Evolutionary conservation across 2,888 invertebrate genomes (phyloP), one percentile per base, ranked within the genome.

Genomic region (Keiferia lycopersicella): DNA sequence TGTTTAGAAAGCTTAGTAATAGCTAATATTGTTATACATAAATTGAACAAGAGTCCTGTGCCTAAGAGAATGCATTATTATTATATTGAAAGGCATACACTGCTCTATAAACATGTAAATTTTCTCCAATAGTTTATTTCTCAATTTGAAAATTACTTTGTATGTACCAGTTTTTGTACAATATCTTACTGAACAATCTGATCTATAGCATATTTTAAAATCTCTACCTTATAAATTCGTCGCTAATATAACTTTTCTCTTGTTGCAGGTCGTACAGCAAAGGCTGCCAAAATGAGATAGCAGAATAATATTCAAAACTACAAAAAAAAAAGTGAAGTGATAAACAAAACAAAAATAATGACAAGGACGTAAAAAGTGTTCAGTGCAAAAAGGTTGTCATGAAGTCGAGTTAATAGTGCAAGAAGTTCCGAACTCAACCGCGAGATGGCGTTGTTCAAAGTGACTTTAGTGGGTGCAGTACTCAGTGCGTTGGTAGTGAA

Each of bases 401-500:
- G 62, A 26, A 14, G 39, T 11, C 10, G 69, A 71, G 70, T 67
- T 66, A 56, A 65, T 61, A 53, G 62, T 53, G 53, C 34, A 39
- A 20, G n/a, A 10, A 60, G 48, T 61, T 60, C 45, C 26, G 64
- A 64, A 63, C 53, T 51, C 61, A 64, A 66, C 69, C 58, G 22
- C 67, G 80, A 82, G 62, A 86, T 87, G 87, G 84, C 81, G 76
- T 64, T 75, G 2, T 7, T 51, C 61, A 69, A 72, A 65, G 75
- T 81, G 77, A 80, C 81, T 75, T 69, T 84, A 65, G 72, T 81
- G 75, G 72, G 82, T 72, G 77, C 73, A 62, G 76, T 81, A 79
- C 68, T 83, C 11, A 67, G 81, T 73, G 80, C 72, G 64, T 72
- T 78, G 61, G 65, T 71, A 38, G 73, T 72, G 63, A 64, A 71